Evolutionary conservation across 2,113 vertebrate genomes (phyloP), one percentile per base, ranked within the genome.

Genomic region (Rhabdomys dilectus): DNA sequence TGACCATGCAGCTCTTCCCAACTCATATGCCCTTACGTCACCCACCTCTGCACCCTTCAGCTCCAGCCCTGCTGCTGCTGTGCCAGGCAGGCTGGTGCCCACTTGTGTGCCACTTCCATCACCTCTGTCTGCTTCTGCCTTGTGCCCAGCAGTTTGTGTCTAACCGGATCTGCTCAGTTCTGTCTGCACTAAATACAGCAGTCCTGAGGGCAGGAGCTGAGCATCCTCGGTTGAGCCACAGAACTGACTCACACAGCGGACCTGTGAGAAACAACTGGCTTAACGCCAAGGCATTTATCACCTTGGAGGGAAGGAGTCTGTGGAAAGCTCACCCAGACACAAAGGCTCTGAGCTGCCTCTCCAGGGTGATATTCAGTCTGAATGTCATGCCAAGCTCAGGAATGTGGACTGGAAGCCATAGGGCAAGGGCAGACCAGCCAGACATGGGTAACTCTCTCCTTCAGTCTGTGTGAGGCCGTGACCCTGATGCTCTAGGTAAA

Each of bases 21-120:
- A 1, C 13, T 7, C n/a, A n/a, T 12, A 10, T 39, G 24, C 8
- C 39, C 58, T 58, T 62, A 17, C 13, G 0, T 58, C 3, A 16
- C 39, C n/a, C 21, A 1, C 11, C 13, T 77, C 66, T 19, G 0
- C 0, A 5, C 10, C 62, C n/a, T 62, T 84, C 1, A 0, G 84
- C 42, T 56, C 56, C 36, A 75, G 5, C 5, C 22, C 34, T 4
- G 45, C 31, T 7, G 48, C 29, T 22, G 10, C 64, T 66, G 85
- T 16, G 73, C 42, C 91, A 45, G 11, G 8, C 21, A 21, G 16
- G 60, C 81, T 17, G 19, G 26, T 56, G 45, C 39, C 36, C 75
- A 39, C 39, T 53, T 31, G 15, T 1, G 48, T n/a, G 39, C 34
- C 7, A 3, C 17, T 45, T 22, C 84, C 15, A 34, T 36, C 3